Conservation (phyloP, 2,888 invertebrate species). For the Lasioglossum figueresi region DNA sequence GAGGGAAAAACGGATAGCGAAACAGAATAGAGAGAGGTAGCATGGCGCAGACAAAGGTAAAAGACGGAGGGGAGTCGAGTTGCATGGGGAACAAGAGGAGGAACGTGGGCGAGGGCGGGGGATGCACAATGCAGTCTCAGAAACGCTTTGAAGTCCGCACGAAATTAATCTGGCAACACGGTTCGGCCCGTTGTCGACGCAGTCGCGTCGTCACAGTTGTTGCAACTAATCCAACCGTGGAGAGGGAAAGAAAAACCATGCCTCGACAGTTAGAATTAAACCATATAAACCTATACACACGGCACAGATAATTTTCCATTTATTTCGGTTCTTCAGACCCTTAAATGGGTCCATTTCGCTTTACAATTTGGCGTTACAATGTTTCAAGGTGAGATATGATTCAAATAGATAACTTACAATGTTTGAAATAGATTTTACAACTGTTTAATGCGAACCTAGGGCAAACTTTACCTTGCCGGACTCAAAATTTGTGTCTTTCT, state of each 20-base stretch:
- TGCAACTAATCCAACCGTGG: conserved; percentile 43
- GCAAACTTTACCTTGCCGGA: too few relatives aligned
- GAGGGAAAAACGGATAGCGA: background rate
- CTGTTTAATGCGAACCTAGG: too few relatives aligned
- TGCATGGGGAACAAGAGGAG: conserved; percentile 23
- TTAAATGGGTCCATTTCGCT: too few relatives aligned
- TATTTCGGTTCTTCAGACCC: too few relatives aligned
- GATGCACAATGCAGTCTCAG: conserved; percentile 46
- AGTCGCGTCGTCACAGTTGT: conserved; percentile 34
- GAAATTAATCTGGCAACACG: conserved; percentile 53
- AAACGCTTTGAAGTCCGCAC: conserved; percentile 57
- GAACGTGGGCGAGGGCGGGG: background rate
- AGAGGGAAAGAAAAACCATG: background rate
- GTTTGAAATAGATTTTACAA: too few relatives aligned
- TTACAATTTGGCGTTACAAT: too few relatives aligned
- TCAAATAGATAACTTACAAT: too few relatives aligned
- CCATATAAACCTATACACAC: too few relatives aligned
- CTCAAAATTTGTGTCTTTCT: too few relatives aligned
- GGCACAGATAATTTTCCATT: too few relatives aligned
- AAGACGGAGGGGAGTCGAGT: conserved; percentile 30
- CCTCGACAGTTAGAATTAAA: too few relatives aligned
- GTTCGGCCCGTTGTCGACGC: conserved; percentile 27
- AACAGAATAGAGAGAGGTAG: background rate
- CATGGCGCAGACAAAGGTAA: conserved; percentile 33
- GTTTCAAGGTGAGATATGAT: too few relatives aligned